These are phyloP conservation scores for Ceuthmochares aereus DNA, from an alignment of 2,113 vertebrate species.

Conservation along the genomic window DNA sequence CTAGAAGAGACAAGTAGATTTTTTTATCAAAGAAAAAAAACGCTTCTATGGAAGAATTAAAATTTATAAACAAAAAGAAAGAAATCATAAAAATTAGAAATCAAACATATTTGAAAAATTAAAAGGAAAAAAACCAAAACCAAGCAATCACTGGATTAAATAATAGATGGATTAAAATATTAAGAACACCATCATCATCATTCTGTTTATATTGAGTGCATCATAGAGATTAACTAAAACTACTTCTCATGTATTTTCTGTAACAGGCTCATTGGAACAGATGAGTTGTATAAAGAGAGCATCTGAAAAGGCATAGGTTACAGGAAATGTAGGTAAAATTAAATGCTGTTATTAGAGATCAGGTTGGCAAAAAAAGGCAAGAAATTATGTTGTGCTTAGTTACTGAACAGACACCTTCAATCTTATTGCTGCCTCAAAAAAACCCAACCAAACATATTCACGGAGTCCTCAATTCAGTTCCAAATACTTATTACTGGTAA, in stretches of 20 bases:
- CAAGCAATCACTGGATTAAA: neutral
- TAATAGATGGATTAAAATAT: neutral
- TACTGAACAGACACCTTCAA: neutral
- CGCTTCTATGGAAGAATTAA: neutral
- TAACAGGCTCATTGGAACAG: neutral
- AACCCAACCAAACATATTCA: neutral
- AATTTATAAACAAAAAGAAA: neutral
- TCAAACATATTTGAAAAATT: neutral
- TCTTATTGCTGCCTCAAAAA: neutral
- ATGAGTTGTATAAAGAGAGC: neutral
- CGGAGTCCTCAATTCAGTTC: neutral
- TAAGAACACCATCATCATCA: neutral
- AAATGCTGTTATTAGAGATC: neutral
- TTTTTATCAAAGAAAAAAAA: neutral
- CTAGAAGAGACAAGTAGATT: neutral
- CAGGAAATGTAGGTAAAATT: neutral
- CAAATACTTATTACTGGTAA: neutral
- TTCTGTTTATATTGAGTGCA: neutral
- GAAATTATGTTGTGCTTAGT: neutral
- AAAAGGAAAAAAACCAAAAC: neutral
- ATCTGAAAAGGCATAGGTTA: neutral
- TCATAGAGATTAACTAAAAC: neutral
- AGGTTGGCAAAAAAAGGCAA: neutral
- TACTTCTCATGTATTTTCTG: neutral
- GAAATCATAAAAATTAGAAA: neutral